Evolutionary conservation across 2,888 invertebrate species (phyloP), one percentile per base, ranked within the genome.

Genomic region (Onthophagus sagittarius): DNA sequence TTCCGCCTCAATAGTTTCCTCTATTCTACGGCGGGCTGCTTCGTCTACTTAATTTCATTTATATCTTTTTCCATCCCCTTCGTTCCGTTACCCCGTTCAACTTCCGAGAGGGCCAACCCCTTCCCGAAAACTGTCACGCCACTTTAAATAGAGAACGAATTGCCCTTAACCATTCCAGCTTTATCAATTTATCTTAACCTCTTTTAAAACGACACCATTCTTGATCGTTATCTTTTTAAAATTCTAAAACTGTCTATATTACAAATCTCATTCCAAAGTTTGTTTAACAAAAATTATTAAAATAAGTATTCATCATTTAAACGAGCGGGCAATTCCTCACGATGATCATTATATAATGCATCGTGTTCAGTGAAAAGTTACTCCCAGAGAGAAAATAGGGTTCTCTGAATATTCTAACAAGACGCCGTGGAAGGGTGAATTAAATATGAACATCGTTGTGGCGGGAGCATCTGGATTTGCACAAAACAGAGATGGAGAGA

Each of bases 1-100:
- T 70, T 70, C 39, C 53, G 70, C 70, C 23, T 53, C 70, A 70
- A 70, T 70, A 70, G 62, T 70, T 70, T 70, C 39, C 70, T 39
- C 70, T 70, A 70, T 62, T 70, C 67, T 67, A 32, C 23, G 31
- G 23, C n/a, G 32, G 31, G 67, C 31, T 32, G 31, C 67, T 67
- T 67, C 67, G 67, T 67, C 67, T 67, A 67, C 67, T 67, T 67
- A 67, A 67, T 67, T 67, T 67, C 67, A 23, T 67, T 67, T 67
- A 67, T 67, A 67, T 67, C 67, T 67, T 67, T 67, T 67, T 67
- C 67, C 67, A 23, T 23, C 67, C 39, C 39, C 39, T 1, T 7
- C 39, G 39, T 11, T 7, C 39, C 7, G 39, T 53, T 53, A 9
- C 39, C 39, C 39, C 39, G 11, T 11, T 53, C 39, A 11, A 53